A percentile compares a stretch with the other conserved stretches of the same genome.
Conservation (phyloP, 2,888 invertebrate species). For the Drosophila leonis region DNA sequence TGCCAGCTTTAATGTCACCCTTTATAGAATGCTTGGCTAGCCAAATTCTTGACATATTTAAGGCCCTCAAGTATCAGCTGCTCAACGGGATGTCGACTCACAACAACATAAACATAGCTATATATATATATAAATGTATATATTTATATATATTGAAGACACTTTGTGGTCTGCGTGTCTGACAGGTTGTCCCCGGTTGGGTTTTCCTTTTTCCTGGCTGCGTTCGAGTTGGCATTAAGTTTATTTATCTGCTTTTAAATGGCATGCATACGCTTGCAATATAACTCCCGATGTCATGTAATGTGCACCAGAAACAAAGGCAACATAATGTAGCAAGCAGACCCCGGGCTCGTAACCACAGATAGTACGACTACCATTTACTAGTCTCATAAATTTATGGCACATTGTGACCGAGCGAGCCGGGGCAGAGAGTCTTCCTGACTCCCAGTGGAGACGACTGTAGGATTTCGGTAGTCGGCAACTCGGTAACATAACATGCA, state of each 20-base stretch:
- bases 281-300: slow-evolving; percentile 76
- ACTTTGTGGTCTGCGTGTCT: slow-evolving; percentile 60
- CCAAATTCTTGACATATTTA: slow-evolving; percentile 13
- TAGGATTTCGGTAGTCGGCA: slow-evolving; percentile 59
- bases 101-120: slow-evolving; percentile 47
- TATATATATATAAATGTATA: slow-evolving; percentile 19
- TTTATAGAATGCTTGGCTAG: background rate
- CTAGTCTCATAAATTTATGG: slow-evolving; percentile 81
- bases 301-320: slow-evolving; percentile 79
- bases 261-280: slow-evolving; percentile 74
- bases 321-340: slow-evolving; percentile 75
- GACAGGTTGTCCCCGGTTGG: slow-evolving; percentile 18
- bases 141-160: slow-evolving; percentile 47
- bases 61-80: slow-evolving; percentile 5
- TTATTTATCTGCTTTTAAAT: slow-evolving; percentile 78
- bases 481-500: slow-evolving; percentile 57
- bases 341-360: slow-evolving; percentile 32
- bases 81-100: slow-evolving; percentile 19
- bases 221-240: slow-evolving; percentile 68
- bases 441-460: slow-evolving; percentile 15
- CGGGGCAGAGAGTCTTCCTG: slow-evolving; percentile 28
- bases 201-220: slow-evolving; percentile 16
- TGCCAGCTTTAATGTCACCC: no score
- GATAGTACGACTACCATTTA: slow-evolving; percentile 73
- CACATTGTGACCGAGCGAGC: slow-evolving; percentile 57